A percentile compares a stretch with the other conserved stretches of the same genome.
Conservation (phyloP, 2,888 invertebrate genomes). For the Euplagia quadripunctaria region DNA sequence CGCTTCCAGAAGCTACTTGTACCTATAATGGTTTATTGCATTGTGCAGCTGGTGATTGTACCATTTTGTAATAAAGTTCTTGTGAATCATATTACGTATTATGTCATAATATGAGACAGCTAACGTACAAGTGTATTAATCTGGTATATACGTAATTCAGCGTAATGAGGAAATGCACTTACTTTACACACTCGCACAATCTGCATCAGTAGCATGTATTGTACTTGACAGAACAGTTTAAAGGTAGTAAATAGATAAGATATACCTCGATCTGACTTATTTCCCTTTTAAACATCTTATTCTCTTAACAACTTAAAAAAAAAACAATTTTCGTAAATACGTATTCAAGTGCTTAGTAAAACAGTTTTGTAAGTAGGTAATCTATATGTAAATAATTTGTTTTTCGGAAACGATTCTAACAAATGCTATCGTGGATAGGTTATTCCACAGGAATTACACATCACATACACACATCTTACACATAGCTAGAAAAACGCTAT, state of each 20-base stretch:
- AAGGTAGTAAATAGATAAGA: no score
- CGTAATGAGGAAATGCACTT: conserved; percentile 33
- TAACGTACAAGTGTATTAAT: conserved; percentile 21
- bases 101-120: conserved; percentile 31
- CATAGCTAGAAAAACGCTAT: no score
- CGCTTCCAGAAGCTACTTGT: conserved; percentile 59
- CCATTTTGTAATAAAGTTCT: conserved; percentile 38
- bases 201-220: not conserved
- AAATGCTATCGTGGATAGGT: no score
- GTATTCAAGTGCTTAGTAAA: no score
- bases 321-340: not conserved
- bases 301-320: no score
- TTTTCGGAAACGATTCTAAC: no score
- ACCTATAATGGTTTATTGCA: conserved; percentile 19
- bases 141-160: conserved; percentile 26
- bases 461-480: no score
- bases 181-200: conserved; percentile 9
- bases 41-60: conserved; percentile 27
- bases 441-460: no score
- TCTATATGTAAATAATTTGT: no score
- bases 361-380: no score
- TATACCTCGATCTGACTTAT: no score
- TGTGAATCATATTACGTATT: conserved; percentile 41
- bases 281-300: no score
- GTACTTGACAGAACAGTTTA: not conserved